These are phyloP conservation scores for Sphaeramia orbicularis DNA, from an alignment of 2,797 vertebrate genomes.

Conservation along the genomic window DNA sequence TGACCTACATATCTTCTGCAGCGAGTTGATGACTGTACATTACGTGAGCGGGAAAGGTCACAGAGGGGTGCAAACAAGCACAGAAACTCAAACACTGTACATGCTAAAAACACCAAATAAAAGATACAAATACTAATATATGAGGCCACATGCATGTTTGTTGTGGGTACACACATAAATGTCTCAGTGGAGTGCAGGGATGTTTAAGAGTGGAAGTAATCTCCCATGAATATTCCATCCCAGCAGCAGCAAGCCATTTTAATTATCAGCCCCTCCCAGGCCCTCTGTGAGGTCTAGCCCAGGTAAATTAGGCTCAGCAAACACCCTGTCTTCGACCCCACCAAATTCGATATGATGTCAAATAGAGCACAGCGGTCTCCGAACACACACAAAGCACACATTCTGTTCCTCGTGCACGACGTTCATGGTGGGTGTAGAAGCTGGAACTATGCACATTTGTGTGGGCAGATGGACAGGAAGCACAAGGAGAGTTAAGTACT, in stretches of 20 bases:
- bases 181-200: slow-evolving; percentile 26
- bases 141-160: not conserved
- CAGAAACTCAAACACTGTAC: slow-evolving; percentile 9
- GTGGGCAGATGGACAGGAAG: slow-evolving; percentile 23
- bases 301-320: slow-evolving; percentile 77
- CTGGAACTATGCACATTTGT: not conserved
- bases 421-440: slow-evolving; percentile 12
- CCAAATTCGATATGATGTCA: slow-evolving; percentile 70
- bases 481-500: too few species aligned
- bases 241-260: slow-evolving; percentile 73
- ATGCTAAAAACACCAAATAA: slow-evolving; percentile 17
- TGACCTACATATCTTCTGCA: slow-evolving; percentile 57
- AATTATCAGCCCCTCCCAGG: slow-evolving; percentile 76
- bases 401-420: slow-evolving; percentile 8
- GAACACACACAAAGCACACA: slow-evolving; percentile 38
- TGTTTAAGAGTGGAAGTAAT: slow-evolving; percentile 66
- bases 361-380: slow-evolving; percentile 63
- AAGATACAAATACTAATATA: slow-evolving; percentile 3
- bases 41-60: slow-evolving; percentile 47
- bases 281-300: slow-evolving; percentile 61
- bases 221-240: slow-evolving; percentile 78
- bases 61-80: slow-evolving; percentile 11
- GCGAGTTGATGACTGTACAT: slow-evolving; percentile 41
- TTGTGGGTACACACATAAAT: not conserved
- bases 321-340: slow-evolving; percentile 65